Percentiles rank a stretch among this genome's conserved stretches.
phyloP scores from a whole-genome alignment of 2,113 vertebrate species.

The Emydura subglobosa region DNA sequence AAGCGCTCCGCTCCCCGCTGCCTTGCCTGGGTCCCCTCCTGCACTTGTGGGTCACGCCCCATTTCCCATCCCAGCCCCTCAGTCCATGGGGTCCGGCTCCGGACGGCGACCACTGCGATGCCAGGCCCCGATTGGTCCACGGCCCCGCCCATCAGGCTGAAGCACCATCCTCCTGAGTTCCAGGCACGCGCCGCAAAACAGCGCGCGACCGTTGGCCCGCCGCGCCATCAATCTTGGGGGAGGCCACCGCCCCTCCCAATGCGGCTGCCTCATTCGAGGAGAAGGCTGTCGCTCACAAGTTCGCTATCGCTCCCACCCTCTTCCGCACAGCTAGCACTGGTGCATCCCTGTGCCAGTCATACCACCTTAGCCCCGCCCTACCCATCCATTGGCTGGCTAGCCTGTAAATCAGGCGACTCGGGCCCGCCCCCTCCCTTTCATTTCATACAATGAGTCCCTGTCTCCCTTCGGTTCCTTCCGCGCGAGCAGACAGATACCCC shows the following conservation, averaged over 20 bases:
- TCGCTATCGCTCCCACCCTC: neutral
- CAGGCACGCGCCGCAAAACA: neutral
- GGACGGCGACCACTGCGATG: neutral
- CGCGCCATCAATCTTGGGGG: neutral
- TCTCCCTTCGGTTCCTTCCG: conserved; percentile 59
- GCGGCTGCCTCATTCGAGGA: neutral
- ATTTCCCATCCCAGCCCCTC: neutral
- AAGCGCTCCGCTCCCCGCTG: too few species aligned
- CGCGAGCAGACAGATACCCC: conserved; percentile 50
- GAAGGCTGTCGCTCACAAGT: neutral
- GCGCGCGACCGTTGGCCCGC: neutral
- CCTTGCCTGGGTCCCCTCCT: neutral
- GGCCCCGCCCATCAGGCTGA: neutral
- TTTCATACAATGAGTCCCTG: neutral
- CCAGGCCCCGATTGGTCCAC: neutral
- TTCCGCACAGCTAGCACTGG: neutral
- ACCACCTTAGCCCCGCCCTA: neutral
- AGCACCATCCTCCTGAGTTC: neutral
- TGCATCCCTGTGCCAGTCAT: neutral
- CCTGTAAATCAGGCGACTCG: neutral
- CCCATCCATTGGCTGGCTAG: neutral
- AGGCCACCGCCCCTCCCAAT: neutral
- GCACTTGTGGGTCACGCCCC: neutral
- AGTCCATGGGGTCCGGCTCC: neutral
- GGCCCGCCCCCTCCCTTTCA: neutral